A percentile compares a stretch with the other conserved stretches of the same genome.
phyloP scores from a whole-genome alignment of 2,113 vertebrate genomes.

The Callipepla squamata region DNA sequence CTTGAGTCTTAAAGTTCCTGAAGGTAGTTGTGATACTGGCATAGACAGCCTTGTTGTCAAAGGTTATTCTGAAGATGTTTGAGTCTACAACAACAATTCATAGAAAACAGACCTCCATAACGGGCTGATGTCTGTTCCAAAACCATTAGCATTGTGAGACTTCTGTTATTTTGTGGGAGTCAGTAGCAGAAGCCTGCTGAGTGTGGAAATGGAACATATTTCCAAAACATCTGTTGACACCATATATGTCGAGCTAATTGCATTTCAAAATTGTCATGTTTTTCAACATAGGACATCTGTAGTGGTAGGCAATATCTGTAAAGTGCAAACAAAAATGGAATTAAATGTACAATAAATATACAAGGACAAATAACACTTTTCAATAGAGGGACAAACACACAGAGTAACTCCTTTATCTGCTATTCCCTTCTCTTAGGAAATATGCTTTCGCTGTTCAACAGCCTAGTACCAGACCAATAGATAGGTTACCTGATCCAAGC shows the following conservation, averaged over 20 bases:
- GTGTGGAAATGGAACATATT: constrained; percentile 32
- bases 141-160: not conserved
- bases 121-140: not conserved
- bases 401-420: not conserved
- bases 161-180: not conserved
- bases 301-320: constrained; percentile 30
- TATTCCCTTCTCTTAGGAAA: not conserved
- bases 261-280: constrained; percentile 62
- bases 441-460: not conserved
- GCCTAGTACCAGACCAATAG: not conserved
- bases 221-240: constrained; percentile 62
- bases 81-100: not conserved
- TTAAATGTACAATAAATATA: constrained; percentile 48
- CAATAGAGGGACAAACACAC: not conserved
- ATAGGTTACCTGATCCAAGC: not conserved
- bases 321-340: constrained; percentile 57
- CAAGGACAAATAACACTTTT: constrained; percentile 21
- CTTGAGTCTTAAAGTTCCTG: not conserved
- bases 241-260: not conserved
- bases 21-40: not conserved
- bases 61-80: not conserved
- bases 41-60: not conserved
- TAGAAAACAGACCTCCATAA: not conserved
- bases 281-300: constrained; percentile 69
- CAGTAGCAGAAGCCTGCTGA: constrained; percentile 8